Conservation (phyloP, 2,888 invertebrate genomes). For the Epinotia brunnichana region DNA sequence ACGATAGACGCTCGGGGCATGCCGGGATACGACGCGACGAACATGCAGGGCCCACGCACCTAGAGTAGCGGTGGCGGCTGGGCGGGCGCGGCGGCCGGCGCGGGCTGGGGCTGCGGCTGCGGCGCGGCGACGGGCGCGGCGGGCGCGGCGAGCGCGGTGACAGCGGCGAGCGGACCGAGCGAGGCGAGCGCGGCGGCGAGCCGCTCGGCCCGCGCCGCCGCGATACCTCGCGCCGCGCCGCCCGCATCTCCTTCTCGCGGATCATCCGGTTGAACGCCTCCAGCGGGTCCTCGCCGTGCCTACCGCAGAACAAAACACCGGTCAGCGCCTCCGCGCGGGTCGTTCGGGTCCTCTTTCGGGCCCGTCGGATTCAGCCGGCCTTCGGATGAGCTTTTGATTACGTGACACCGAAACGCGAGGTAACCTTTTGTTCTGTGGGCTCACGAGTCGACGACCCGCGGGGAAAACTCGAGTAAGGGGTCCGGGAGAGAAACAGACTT, state of each 20-base stretch:
- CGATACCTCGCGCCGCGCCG: conserved; percentile 85
- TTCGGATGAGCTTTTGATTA: background rate
- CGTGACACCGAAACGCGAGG: background rate
- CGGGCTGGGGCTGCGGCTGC: conserved; percentile 53
- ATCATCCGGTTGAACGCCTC: conserved; percentile 94
- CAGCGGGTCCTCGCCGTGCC: conserved; percentile 92
- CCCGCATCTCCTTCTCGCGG: conserved; percentile 91
- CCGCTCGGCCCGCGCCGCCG: conserved; percentile 77
- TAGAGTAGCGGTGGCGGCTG: conserved; percentile 74
- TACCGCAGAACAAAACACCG: conserved; percentile 56
- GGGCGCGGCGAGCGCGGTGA: conserved; percentile 69
- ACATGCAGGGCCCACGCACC: conserved; percentile 61
- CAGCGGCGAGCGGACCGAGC: conserved; percentile 71
- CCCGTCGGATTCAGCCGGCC: background rate
- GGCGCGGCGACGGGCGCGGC: conserved; percentile 53
- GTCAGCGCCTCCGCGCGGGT: conserved; percentile 33
- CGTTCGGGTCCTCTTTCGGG: background rate
- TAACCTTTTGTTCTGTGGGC: conserved; percentile 22
- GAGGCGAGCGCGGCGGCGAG: conserved; percentile 65
- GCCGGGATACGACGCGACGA: conserved; percentile 5
- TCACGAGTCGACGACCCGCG: conserved; percentile 28
- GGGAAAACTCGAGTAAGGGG: background rate
- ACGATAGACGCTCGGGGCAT: conserved; percentile 13
- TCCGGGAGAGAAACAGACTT: background rate
- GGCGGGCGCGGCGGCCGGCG: conserved; percentile 56